Evolutionary conservation across 2,113 vertebrate genomes (phyloP), one percentile per base, ranked within the genome.

Genomic region (Cyanistes caeruleus): DNA sequence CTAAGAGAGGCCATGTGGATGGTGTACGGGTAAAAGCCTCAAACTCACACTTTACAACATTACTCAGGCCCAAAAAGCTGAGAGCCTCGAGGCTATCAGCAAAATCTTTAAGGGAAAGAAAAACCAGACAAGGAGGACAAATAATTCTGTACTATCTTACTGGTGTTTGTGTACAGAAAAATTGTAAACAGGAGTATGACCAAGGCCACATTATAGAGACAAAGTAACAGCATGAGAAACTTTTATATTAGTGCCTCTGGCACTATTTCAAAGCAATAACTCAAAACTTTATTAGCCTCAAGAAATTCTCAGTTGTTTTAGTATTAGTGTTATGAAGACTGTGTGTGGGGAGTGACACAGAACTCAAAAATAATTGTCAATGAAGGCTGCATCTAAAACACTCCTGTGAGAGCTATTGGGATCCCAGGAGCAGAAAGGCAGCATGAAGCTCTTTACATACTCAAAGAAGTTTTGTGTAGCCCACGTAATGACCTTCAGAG

Each of bases 291-390:
- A 14, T 37, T 63, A 55, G 3, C 15, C 25, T 65, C 46, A 48
- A 79, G 62, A 90, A 89, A 89, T 69, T 90, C 41, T 77, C 51
- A 5, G 31, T 84, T 89, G 6, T 27, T 86, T 79, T 83, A 68
- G 9, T 37, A 58, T 11, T 53, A 20, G 10, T 89, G 28, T 69
- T 77, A 49, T 4, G 8, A 77, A 89, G 73, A 74, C 16, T 11
- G 4, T 0, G 0, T 25, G 11, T 82, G 30, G 23, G n/a, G 22
- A 70, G 11, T 25, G 14, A 46, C n/a, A 51, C 0, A 0, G 15
- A 90, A 20, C 13, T 73, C 63, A 58, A 14, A 65, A 72, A 48
- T 69, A 87, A 37, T 60, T 76, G 35, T 79, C n/a, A 60, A 25
- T 3, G 5, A 3, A 43, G 9, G 15, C 17, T 73, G 22, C n/a